Base-by-base conservation (phyloP, 2,797 vertebrate genomes). In the Nasua narica region DNA sequence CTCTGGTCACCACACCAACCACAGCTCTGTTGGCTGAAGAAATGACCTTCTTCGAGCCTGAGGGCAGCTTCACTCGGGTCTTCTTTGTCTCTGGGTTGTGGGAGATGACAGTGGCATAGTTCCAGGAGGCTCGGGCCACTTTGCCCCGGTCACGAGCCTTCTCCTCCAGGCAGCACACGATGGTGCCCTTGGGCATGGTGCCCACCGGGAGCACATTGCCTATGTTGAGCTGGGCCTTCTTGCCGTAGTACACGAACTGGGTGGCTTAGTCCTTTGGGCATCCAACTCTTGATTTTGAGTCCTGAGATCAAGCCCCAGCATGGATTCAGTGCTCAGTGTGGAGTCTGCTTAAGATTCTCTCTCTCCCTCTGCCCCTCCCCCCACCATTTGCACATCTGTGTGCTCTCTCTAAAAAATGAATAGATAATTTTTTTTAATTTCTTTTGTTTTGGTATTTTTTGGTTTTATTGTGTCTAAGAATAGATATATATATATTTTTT, bases 21-120 rank as follows among this genome's bases (percentile, higher is more conserved):
- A 99, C 99, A 9, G 99, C 99, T 98, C 99, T 99, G 99, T 99
- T 99, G 95, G 99, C 99, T 6, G 99, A 99, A 37, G 99, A 98
- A 96, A 99, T 99, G 1, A 99, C 99, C 52, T 99, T 99, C 98
- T 99, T 99, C 91, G 99, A 99, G 76, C 99, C 99, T 0, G 99
- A 99, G 48, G 99, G 99, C 92, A 99, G 98, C 98, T 99, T 99
- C 93, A 99, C 99, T 95, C 99, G 99, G 93, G 99, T 99, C 97
- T 99, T 99, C 98, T 99, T 99, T 56, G 99, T 99, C 97, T 99
- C 99, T 0, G 99, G 99, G 98, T 99, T 99, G 98, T 99, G 99
- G 76, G 99, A 99, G 98, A 99, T 99, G 96, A 99, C 99, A 0
- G 99, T 99, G 97, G 99, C 99, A 0, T 99, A 99, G 98, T 99